These are phyloP conservation scores for Calvadosia cruxmelitensis DNA, from an alignment of 30 jellyfish, hydroid and myxozoan species.

Conservation along the genomic window DNA sequence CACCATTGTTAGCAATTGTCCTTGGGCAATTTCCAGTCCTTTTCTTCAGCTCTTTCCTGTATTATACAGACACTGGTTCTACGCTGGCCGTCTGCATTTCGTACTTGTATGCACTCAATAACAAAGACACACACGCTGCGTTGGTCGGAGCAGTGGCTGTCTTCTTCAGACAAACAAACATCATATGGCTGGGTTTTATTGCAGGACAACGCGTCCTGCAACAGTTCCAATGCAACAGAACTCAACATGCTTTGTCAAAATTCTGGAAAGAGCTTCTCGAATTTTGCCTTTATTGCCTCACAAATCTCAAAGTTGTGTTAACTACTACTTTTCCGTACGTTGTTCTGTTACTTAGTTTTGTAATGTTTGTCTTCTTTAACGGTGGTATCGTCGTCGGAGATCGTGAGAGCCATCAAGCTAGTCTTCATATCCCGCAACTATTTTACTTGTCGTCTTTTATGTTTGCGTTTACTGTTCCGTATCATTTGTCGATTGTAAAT, in stretches of 20 bases:
- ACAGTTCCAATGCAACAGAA: slow-evolving; percentile 5
- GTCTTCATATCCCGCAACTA: slow-evolving; percentile 62
- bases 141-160: slow-evolving; percentile 60
- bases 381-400: slow-evolving; percentile 95
- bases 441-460: slow-evolving; percentile 60
- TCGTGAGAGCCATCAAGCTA: slow-evolving; percentile 79
- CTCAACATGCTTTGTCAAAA: slow-evolving; percentile 1
- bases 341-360: slow-evolving; percentile 32
- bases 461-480: slow-evolving; percentile 35
- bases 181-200: slow-evolving; percentile 76
- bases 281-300: slow-evolving; percentile 7
- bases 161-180: slow-evolving; percentile 84
- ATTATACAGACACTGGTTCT: slow-evolving; percentile 95
- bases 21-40: slow-evolving; percentile 54
- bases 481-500: slow-evolving; percentile 11
- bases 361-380: slow-evolving; percentile 46
- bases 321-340: slow-evolving; percentile 37
- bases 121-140: slow-evolving; percentile 43
- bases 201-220: slow-evolving; percentile 29
- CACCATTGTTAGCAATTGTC: slow-evolving; percentile 24
- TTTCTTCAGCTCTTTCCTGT: slow-evolving; percentile 59
- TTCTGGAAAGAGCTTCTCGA: not conserved
- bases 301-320: not conserved
- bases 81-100: slow-evolving; percentile 44
- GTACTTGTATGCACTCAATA: slow-evolving; percentile 38